These are phyloP conservation scores for Drosophila obscura DNA, from an alignment of 1,140 invertebrate species.

Conservation along the genomic window DNA sequence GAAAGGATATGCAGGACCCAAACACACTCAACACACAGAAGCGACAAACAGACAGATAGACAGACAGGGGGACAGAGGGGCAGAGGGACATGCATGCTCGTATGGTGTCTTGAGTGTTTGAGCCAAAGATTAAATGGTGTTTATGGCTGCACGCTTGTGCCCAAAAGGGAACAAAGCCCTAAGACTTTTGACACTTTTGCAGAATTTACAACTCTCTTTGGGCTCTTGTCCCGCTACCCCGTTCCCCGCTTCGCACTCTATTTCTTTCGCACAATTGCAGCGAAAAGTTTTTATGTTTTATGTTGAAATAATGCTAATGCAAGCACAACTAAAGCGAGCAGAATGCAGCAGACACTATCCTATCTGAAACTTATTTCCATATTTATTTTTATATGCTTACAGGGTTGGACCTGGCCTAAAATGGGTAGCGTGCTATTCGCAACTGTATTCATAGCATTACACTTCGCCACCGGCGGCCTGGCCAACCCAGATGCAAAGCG, in stretches of 20 bases:
- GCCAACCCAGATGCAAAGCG: slow-evolving; percentile 96
- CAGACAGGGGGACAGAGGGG: slow-evolving; percentile 1
- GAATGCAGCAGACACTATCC: slow-evolving; percentile 26
- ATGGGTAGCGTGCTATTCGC: slow-evolving; percentile 90
- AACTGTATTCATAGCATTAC: slow-evolving; percentile 89
- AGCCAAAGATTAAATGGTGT: slow-evolving; percentile 82
- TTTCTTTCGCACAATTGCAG: slow-evolving; percentile 36
- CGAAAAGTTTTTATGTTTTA: slow-evolving; percentile 48
- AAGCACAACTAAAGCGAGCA: slow-evolving; percentile 21
- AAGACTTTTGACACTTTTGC: slow-evolving; percentile 76
- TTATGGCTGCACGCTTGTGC: slow-evolving; percentile 59
- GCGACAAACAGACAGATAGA: too few relatives aligned
- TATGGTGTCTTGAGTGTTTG: slow-evolving; percentile 69
- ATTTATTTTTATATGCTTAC: slow-evolving; percentile 54
- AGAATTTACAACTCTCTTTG: slow-evolving; percentile 60
- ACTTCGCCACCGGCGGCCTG: slow-evolving; percentile 86
- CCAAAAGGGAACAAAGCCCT: slow-evolving; percentile 54
- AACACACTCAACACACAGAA: slow-evolving; percentile 22
- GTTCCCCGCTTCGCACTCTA: background rate
- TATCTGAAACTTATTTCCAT: slow-evolving; percentile 49
- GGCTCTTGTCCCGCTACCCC: background rate
- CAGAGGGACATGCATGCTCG: slow-evolving; percentile 25
- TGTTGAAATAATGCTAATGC: slow-evolving; percentile 54
- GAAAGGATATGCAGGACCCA: slow-evolving; percentile 30
- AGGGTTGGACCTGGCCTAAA: slow-evolving; percentile 93